These are phyloP conservation scores for Anisognathus igniventris DNA, from an alignment of 2,797 vertebrate genomes.

Conservation along the genomic window DNA sequence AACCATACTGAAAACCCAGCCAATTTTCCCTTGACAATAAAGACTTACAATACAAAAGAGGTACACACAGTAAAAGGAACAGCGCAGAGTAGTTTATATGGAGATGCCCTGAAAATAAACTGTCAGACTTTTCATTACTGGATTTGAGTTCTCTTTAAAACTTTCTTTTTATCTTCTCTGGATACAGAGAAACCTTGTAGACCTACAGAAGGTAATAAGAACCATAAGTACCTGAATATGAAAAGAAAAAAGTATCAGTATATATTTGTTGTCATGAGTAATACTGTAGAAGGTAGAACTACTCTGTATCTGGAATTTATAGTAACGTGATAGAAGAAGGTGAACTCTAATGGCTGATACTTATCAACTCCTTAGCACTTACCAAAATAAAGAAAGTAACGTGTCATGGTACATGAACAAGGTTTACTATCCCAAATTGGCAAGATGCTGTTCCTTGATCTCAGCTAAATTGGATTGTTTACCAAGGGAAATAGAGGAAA, in stretches of 20 bases:
- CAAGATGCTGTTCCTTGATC: conserved; percentile 33
- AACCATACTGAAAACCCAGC: not conserved
- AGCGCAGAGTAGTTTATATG: not conserved
- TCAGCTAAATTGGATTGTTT: conserved; percentile 38
- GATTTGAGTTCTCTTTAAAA: not conserved
- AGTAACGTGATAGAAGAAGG: not conserved
- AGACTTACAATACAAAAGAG: not conserved
- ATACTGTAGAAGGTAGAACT: not conserved
- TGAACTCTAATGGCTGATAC: not conserved
- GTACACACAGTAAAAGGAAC: not conserved
- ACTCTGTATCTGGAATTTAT: not conserved
- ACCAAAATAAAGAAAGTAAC: not conserved
- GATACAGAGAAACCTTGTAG: not conserved
- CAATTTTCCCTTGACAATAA: not conserved
- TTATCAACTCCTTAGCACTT: not conserved
- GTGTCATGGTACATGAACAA: not conserved
- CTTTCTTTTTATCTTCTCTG: not conserved
- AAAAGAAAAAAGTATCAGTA: not conserved
- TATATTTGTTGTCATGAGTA: not conserved
- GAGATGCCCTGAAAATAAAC: not conserved
- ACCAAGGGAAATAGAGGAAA: conserved; percentile 2
- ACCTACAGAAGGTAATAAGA: not conserved
- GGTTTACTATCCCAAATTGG: not conserved
- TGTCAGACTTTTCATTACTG: not conserved
- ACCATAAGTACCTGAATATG: not conserved